Conservation (phyloP, 2,113 vertebrate species). For the Camelus dromedarius region DNA sequence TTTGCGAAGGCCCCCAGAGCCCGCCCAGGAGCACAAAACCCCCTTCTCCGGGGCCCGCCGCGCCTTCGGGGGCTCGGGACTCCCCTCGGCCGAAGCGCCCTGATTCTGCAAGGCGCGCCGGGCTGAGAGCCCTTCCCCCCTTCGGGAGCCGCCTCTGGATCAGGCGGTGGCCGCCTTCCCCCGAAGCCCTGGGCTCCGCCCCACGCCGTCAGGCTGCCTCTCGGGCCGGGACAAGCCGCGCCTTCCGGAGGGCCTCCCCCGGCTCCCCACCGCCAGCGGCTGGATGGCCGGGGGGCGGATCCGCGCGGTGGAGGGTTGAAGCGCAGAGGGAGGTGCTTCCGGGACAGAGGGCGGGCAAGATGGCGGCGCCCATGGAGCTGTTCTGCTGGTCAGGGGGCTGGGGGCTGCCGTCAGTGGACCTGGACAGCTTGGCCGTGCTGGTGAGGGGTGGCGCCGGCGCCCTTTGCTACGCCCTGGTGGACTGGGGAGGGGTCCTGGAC, state of each 20-base stretch:
- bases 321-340: constrained; percentile 78
- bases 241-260: neutral
- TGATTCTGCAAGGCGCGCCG: neutral
- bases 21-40: accelerated
- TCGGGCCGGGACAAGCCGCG: accelerated
- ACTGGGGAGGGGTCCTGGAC: constrained; percentile 12
- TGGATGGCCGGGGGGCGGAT: neutral
- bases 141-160: neutral
- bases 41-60: neutral
- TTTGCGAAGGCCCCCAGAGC: constrained; percentile 65
- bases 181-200: neutral
- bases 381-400: constrained; percentile 91
- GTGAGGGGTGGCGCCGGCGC: constrained; percentile 82
- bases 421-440: constrained; percentile 84
- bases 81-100: neutral
- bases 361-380: constrained; percentile 92
- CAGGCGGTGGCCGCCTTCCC: neutral
- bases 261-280: accelerated
- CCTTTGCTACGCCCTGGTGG: neutral
- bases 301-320: accelerated
- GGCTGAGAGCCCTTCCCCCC: neutral
- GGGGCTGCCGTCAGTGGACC: constrained; percentile 90
- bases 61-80: neutral
- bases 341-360: constrained; percentile 85
- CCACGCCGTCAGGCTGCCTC: neutral